phyloP scores from a whole-genome alignment of 2,113 vertebrate species.

The Rhineura floridana region DNA sequence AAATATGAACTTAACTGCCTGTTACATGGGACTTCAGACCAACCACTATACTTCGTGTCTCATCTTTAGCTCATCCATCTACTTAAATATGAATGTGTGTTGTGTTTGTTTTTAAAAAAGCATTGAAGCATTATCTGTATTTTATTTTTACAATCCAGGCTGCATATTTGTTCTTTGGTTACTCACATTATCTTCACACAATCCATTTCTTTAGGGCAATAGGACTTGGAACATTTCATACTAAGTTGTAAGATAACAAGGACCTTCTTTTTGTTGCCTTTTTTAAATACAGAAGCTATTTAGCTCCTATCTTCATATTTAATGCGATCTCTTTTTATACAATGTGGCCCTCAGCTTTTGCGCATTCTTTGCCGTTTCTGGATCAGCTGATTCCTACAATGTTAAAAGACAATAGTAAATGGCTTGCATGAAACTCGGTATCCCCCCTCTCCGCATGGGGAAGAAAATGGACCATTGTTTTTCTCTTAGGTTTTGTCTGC shows the following conservation, averaged over 20 bases:
- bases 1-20: constrained; percentile 83
- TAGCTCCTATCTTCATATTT: constrained; percentile 67
- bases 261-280: constrained; percentile 59
- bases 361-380: constrained; percentile 37
- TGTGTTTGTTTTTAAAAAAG: constrained; percentile 18
- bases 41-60: constrained; percentile 80
- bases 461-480: constrained; percentile 63
- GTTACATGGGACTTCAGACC: constrained; percentile 88
- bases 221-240: constrained; percentile 69
- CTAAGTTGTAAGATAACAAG: constrained; percentile 58
- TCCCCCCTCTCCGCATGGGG: constrained; percentile 53
- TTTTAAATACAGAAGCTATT: constrained; percentile 57
- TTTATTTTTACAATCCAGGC: constrained; percentile 63
- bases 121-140: constrained; percentile 70
- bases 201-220: constrained; percentile 62
- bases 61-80: constrained; percentile 73
- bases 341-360: constrained; percentile 53
- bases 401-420: constrained; percentile 57
- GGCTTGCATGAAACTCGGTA: constrained; percentile 65
- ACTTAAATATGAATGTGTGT: constrained; percentile 73
- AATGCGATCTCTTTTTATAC: constrained; percentile 62
- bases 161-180: constrained; percentile 75
- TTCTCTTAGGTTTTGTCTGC: constrained; percentile 57
- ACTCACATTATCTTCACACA: constrained; percentile 69
- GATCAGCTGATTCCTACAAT: constrained; percentile 49